phyloP scores from a whole-genome alignment of 2,888 invertebrate genomes.

The Meiosimyza decipiens region DNA sequence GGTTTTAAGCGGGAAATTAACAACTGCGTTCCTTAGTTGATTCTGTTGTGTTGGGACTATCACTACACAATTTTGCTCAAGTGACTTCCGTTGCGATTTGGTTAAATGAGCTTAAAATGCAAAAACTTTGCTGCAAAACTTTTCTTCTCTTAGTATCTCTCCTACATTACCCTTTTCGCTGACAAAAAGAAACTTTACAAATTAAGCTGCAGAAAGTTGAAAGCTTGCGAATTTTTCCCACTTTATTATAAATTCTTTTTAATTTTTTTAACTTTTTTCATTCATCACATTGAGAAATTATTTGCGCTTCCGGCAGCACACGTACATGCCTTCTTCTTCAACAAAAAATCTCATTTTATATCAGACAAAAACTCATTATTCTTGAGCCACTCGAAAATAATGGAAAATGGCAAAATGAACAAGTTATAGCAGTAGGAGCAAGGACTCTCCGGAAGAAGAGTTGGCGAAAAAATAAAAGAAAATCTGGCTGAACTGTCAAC shows the following conservation, averaged over 20 bases:
- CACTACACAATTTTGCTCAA: neutral
- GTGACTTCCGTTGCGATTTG: constrained; percentile 25
- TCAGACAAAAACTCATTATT: constrained; percentile 58
- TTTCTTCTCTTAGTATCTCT: neutral
- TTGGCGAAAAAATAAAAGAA: neutral
- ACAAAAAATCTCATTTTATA: constrained; percentile 31
- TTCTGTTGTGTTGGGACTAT: constrained; percentile 10
- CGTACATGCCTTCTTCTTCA: constrained; percentile 24
- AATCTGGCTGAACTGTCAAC: too few species aligned
- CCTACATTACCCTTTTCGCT: too few species aligned
- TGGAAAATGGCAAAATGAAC: constrained; percentile 48
- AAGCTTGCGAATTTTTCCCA: neutral
- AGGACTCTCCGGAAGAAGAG: neutral
- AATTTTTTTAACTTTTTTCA: constrained; percentile 2
- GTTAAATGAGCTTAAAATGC: constrained; percentile 33
- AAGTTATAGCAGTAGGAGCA: neutral
- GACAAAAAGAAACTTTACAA: constrained; percentile 15
- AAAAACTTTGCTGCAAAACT: constrained; percentile 14
- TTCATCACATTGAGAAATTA: constrained; percentile 25
- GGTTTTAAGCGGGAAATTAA: constrained; percentile 30
- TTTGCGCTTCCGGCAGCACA: constrained; percentile 29
- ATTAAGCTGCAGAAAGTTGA: constrained; percentile 15
- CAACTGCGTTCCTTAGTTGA: neutral
- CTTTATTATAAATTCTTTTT: neutral
- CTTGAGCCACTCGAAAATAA: constrained; percentile 56